phyloP scores from a whole-genome alignment of 2,888 invertebrate genomes.

The Zele albiditarsus region DNA sequence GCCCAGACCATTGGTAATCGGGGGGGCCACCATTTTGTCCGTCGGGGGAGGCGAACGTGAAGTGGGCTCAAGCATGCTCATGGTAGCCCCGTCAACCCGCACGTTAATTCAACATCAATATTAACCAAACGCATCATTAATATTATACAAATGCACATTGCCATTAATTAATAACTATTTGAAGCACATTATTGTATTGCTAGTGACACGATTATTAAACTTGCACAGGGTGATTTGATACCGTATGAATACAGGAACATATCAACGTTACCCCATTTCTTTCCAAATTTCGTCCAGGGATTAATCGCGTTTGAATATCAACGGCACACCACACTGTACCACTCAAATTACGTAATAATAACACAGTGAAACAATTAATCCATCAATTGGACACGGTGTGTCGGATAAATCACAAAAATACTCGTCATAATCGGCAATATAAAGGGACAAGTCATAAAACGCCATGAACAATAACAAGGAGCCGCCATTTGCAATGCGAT shows the following conservation, averaged over 20 bases:
- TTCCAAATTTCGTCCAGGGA: constrained; percentile 67
- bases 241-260: constrained; percentile 67
- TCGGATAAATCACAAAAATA: constrained; percentile 66
- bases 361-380: constrained; percentile 63
- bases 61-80: constrained; percentile 70
- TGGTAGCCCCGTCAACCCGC: constrained; percentile 67
- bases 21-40: constrained; percentile 74
- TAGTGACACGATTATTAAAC: constrained; percentile 11
- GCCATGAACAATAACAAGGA: constrained; percentile 98
- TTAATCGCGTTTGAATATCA: constrained; percentile 62
- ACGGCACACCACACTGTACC: constrained; percentile 62
- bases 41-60: constrained; percentile 73
- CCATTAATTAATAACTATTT: constrained; percentile 19
- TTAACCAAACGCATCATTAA: constrained; percentile 1
- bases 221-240: constrained; percentile 59
- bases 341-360: constrained; percentile 62
- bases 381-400: constrained; percentile 66
- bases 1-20: constrained; percentile 66
- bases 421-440: constrained; percentile 71
- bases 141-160: not conserved
- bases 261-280: constrained; percentile 72
- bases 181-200: not conserved
- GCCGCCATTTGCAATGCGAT: constrained; percentile 98
- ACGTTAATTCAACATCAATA: constrained; percentile 51
- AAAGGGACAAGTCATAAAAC: constrained; percentile 75